Evolutionary conservation across 2,797 vertebrate species (phyloP).

Genomic region (Alexandromys oeconomus): DNA sequence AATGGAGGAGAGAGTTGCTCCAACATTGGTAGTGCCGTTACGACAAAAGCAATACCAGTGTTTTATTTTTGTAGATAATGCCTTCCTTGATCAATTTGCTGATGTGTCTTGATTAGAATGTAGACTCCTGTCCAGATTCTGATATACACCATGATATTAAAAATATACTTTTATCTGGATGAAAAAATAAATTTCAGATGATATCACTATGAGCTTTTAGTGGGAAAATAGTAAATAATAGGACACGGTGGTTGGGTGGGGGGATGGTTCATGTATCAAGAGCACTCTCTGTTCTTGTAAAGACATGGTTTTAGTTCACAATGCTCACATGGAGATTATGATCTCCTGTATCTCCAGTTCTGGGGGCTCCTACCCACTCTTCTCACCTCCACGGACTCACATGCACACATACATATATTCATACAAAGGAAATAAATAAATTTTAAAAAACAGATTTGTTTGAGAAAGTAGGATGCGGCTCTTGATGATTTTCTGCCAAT

Average conservation of each 20-base stretch:
- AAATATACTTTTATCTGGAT: constrained; percentile 32
- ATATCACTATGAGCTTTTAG: background rate
- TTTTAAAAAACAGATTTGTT: background rate
- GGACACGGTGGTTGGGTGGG: background rate
- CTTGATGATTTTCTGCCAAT: constrained; percentile 11
- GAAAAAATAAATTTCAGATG: constrained; percentile 20
- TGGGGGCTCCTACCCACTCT: background rate
- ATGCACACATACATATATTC: background rate
- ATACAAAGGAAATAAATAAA: background rate
- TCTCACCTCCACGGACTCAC: background rate
- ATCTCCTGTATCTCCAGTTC: background rate
- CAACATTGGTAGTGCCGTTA: background rate
- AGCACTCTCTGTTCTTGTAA: background rate
- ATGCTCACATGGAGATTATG: too few species aligned
- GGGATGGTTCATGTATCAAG: background rate
- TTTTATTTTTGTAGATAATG: background rate
- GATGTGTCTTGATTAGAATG: background rate
- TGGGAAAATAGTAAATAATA: background rate
- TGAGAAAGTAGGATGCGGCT: background rate
- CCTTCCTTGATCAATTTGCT: background rate
- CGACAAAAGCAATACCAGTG: background rate
- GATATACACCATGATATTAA: background rate
- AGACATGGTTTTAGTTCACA: background rate
- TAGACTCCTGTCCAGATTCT: background rate
- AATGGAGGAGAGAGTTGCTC: background rate